Base-by-base conservation (phyloP, 2,113 vertebrate species). In the Pitta sordida region DNA sequence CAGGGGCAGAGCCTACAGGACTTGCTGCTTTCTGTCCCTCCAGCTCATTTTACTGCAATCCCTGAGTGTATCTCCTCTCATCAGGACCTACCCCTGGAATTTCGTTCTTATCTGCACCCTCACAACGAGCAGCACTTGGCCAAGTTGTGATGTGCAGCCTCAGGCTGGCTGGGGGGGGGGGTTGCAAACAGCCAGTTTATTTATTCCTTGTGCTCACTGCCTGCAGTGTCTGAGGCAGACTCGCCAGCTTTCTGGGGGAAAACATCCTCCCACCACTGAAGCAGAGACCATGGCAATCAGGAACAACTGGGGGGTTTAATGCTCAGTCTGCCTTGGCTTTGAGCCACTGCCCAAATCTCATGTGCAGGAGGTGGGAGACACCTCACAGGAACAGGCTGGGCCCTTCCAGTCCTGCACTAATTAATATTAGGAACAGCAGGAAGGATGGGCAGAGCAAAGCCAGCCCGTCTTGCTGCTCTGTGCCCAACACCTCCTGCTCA, bases 391-490 rank as follows among this genome's bases (percentile, higher is more conserved):
- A 21, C 3, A 4, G 2, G 7, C 53, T 34, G 34, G 18, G 11
- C 34, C 5, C 0, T 9, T 55, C 53, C 17, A 11, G 46, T 52
- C 70, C 53, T 43, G 13, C 43, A 10, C 3, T 4, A 0, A 11
- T 65, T 44, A 34, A 20, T 32, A 18, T 2, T 1, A 13, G 62
- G 69, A 73, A 7, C 1, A 3, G 62, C 37, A 51, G 60, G 59
- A 51, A 52, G 26, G 18, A 41, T 2, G 7, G 62, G 36, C 23
- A 78, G 55, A 67, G 70, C 59, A 51, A 64, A 41, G 32, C 62
- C 74, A 82, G 23, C 59, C 60, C 44, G 7, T 68, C 68, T 51
- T 48, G 46, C 56, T 59, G 58, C 78, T 88, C 70, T 10, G 36
- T 23, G 68, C 56, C 75, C 34, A 21, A 6, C 41, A 46, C n/a